Conservation (phyloP, 2,113 vertebrate species). For the Laterallus jamaicensis region DNA sequence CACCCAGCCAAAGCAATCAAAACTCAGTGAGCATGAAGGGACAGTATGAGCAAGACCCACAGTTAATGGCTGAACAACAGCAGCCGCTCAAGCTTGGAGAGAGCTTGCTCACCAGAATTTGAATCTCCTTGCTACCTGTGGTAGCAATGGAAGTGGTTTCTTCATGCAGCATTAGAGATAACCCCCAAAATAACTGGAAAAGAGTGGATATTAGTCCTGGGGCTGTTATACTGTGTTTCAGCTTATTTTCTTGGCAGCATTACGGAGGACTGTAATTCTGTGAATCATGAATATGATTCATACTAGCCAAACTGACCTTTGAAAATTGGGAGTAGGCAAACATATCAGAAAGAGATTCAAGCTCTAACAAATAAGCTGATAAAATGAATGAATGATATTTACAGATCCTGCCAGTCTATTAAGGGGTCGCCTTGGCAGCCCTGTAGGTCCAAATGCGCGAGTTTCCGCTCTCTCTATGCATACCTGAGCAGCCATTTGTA, state of each 20-base stretch:
- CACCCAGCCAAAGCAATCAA: slow-evolving; percentile 48
- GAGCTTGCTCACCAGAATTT: neutral
- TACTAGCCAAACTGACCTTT: slow-evolving; percentile 64
- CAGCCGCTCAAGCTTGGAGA: slow-evolving; percentile 1
- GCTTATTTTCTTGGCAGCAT: slow-evolving; percentile 6
- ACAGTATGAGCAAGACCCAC: slow-evolving; percentile 28
- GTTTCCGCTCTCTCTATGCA: neutral
- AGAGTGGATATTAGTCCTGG: neutral
- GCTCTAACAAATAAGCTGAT: slow-evolving; percentile 28
- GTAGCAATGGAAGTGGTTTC: neutral
- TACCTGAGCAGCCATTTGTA: neutral
- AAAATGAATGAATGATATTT: slow-evolving; percentile 44
- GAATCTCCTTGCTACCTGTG: neutral
- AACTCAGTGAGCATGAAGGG: slow-evolving; percentile 58
- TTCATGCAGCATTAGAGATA: neutral
- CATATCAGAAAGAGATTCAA: slow-evolving; percentile 28
- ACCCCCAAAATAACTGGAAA: neutral
- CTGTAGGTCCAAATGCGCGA: neutral
- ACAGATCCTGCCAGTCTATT: neutral
- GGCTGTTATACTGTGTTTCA: neutral
- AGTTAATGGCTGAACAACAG: slow-evolving; percentile 24
- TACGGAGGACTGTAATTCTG: neutral
- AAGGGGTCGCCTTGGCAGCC: slow-evolving; percentile 3
- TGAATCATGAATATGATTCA: slow-evolving; percentile 36
- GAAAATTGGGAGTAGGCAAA: slow-evolving; percentile 43